phyloP scores from a whole-genome alignment of 2,888 invertebrate genomes.

The Ditula angustiorana region DNA sequence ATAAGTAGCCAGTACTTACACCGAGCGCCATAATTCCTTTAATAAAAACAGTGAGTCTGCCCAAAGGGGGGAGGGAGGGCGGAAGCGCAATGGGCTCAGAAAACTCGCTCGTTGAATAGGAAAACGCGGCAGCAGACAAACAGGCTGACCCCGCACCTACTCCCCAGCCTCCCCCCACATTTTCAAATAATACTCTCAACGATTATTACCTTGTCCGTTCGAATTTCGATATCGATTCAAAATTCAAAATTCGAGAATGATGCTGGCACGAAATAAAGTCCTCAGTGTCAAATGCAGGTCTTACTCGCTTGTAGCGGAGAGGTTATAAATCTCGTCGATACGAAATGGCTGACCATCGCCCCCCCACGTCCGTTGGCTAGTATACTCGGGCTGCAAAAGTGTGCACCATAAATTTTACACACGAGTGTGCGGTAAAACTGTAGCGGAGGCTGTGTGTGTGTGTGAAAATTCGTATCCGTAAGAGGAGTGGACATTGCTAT shows the following conservation, averaged over 20 bases:
- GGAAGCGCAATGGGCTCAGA: conserved; percentile 81
- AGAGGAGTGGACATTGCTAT: conserved; percentile 77
- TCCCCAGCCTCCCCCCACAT: conserved; percentile 65
- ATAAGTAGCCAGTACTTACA: conserved; percentile 78
- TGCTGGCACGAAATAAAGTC: conserved; percentile 35
- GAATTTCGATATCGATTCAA: conserved; percentile 29
- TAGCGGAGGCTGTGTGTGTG: conserved; percentile 65
- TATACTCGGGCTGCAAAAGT: conserved; percentile 80
- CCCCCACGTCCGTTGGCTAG: conserved; percentile 72
- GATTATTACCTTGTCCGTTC: conserved; percentile 54
- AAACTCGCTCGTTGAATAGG: conserved; percentile 84
- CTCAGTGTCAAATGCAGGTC: conserved; percentile 53
- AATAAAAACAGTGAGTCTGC: conserved; percentile 79
- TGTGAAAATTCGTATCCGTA: conserved; percentile 79
- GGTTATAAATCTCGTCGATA: conserved; percentile 84
- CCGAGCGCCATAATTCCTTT: conserved; percentile 81
- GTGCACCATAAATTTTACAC: conserved; percentile 85
- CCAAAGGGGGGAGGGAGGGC: conserved; percentile 63
- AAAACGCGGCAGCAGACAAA: conserved; percentile 84
- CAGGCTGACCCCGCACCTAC: conserved; percentile 73
- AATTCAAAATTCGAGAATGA: conserved; percentile 17
- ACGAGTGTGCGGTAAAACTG: conserved; percentile 82
- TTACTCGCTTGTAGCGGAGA: conserved; percentile 73
- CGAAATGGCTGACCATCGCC: conserved; percentile 82
- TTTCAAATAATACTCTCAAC: conserved; percentile 80